Evolutionary conservation across 2,888 invertebrate genomes (phyloP), one percentile per base, ranked within the genome.

Genomic region (Syritta pipiens): DNA sequence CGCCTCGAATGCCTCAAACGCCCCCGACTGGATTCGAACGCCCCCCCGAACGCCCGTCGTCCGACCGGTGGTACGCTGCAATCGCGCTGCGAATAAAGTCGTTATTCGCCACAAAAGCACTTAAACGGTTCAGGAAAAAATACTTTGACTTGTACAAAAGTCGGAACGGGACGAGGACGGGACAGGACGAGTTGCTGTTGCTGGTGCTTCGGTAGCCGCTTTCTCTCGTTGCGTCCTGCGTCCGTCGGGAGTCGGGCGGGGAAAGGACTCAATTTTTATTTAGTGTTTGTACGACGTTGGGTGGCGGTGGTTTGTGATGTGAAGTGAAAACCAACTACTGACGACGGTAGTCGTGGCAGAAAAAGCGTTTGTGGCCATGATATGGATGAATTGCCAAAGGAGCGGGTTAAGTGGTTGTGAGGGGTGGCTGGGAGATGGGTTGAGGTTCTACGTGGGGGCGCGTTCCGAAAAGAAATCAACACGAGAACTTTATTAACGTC

Each of bases 331-430:
- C 65, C 65, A 53, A 68, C 69, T 51, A 57, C 60, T 74, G 22
- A 37, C 35, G 35, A 14, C n/a, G 12, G 44, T 19, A 32, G 30
- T n/a, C 57, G 62, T 12, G 12, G 12, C 19, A 48, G 67, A 20
- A 22, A 59, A 32, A 60, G 42, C 79, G 79, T 74, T 74, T 79
- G 79, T 74, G 79, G 74, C 74, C 79, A 74, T 79, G 79, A 79
- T 79, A 79, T 79, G 79, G 79, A 79, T 79, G 79, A 79, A 79
- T 79, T 79, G 79, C 79, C 79, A 79, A 79, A 79, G 79, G 62
- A 67, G 55, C 48, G 79, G 74, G 62, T 67, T 74, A 72, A 79
- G 79, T 79, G 74, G 67, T 74, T 60, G 26, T 55, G 55, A 37
- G 62, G 42, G 35, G 26, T n/a, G n/a, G n/a, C n/a, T n/a, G n/a